Evolutionary conservation across 2,888 invertebrate genomes (phyloP), one percentile per base, ranked within the genome.

Genomic region (Melanophora roralis): DNA sequence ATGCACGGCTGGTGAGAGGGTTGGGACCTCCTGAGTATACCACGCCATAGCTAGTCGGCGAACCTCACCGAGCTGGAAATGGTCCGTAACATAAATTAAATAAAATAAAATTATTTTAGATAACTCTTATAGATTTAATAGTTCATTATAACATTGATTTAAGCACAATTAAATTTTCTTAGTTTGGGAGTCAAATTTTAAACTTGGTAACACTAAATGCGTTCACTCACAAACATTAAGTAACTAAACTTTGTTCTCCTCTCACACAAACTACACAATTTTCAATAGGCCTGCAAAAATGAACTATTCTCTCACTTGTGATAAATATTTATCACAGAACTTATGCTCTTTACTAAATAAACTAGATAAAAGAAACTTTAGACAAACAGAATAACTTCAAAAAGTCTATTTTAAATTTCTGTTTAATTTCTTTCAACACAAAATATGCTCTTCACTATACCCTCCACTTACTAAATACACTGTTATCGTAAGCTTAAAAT

Each of bases 241-340:
- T 40, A 34, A 43, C 21, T 51, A 36, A 59, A 43, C 34, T 67
- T 51, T 23, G 9, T 40, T 74, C 65, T 65, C 51, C 59, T 59
- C 11, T 51, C 36, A 74, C 8, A n/a, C 0, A 45, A 3, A 4
- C 27, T 12, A 11, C 23, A 21, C 14, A 14, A 23, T 38, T 12
- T 16, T 12, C 12, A 60, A 12, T 53, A 27, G 27, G 16, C 11
- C 23, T 45, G 36, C 23, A 43, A 21, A 21, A 9, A 32, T n/a
- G n/a, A 36, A 19, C 55, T 21, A 16, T 27, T 27, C 23, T 64
- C 64, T 47, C 73, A 57, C 65, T 12, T 36, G 53, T 72, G 72
- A 72, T 72, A 12, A 53, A 64, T 21, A 45, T 36, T 45, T 16
- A 64, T 72, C 60, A 72, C 5, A 36, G 5, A n/a, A n/a, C n/a